Base-by-base conservation (phyloP, 2,888 invertebrate species). In the Pycnomerus fuliginosus region DNA sequence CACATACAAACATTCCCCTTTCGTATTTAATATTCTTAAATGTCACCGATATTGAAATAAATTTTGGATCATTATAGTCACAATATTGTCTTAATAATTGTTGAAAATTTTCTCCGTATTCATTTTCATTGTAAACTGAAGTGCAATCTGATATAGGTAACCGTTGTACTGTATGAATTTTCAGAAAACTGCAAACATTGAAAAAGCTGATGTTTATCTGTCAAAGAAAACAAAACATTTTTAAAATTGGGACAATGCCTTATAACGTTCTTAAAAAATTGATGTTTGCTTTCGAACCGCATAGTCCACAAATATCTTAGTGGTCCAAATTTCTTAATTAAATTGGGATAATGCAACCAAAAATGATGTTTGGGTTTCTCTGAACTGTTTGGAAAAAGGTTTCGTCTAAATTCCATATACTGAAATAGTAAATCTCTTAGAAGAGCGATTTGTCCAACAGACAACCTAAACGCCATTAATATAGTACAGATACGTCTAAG, bases 321-420 rank as follows among this genome's bases (percentile, higher is more conserved):
- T 1, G 56, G 56, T 12, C 57, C 58, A 42, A 51, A 47, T 15
- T 44, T 23, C 29, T 35, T 29, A 35, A 56, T 55, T 20, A 56
- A 44, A 5, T 37, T 2, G 3, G 48, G 45, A 38, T 59, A 61
- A 41, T 62, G 62, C 3, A 17, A 16, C 5, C 58, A 20, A 45
- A 45, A 55, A 32, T 61, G 59, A 39, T 52, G 55, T 40, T 59
- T 61, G 1, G 53, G 50, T 37, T 46, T 48, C 28, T 54, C 14
- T 1, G 10, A 32, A 16, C 20, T 29, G 37, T 51, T 16, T 13
- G 34, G 40, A 49, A 44, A 48, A 8, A 28, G 5, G 2, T 2
- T 28, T 7, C 2, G 2, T 7, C 28, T n/a, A 2, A 12, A 2
- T 10, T 28, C 28, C 2, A 28, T 3, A 28, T 28, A 28, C 12